phyloP scores from a whole-genome alignment of 2,888 invertebrate genomes.

The Enchytraeus crypticus region DNA sequence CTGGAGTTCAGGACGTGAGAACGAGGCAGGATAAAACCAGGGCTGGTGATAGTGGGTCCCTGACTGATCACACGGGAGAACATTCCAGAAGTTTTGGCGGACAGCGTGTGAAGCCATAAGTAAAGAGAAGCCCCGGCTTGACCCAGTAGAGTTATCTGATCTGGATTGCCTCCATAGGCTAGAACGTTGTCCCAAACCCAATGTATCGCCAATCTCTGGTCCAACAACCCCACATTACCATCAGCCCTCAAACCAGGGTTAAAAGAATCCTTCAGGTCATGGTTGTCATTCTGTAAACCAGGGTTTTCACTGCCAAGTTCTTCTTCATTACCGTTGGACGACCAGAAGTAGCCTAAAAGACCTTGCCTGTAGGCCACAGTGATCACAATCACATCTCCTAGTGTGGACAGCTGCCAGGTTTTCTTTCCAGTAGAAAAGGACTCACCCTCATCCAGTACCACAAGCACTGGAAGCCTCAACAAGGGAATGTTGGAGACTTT shows the following conservation, averaged over 20 bases:
- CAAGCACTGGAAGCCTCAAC: constrained; percentile 6
- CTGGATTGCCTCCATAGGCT: constrained; percentile 18
- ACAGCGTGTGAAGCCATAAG: constrained; percentile 3
- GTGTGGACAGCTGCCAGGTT: background rate
- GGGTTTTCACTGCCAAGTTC: too few relatives aligned
- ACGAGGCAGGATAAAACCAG: too few relatives aligned
- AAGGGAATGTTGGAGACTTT: constrained; percentile 10
- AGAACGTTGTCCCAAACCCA: constrained; percentile 22
- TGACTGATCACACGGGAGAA: background rate
- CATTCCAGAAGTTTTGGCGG: background rate
- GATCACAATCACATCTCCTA: constrained; percentile 11
- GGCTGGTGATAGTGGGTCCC: background rate
- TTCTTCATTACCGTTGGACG: too few relatives aligned
- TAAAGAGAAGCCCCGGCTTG: constrained; percentile 1
- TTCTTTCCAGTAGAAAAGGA: background rate
- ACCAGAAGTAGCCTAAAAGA: too few relatives aligned
- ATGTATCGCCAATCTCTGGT: constrained; percentile 17
- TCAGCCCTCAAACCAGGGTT: background rate
- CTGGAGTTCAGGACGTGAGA: too few relatives aligned
- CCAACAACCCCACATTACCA: constrained; percentile 11
- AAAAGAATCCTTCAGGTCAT: too few relatives aligned
- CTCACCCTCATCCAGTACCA: constrained; percentile 1
- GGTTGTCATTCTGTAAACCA: too few relatives aligned
- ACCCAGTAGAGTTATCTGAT: constrained; percentile 15
- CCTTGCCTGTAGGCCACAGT: background rate